Base-by-base conservation (phyloP, 2,797 vertebrate genomes). In the Molothrus ater region DNA sequence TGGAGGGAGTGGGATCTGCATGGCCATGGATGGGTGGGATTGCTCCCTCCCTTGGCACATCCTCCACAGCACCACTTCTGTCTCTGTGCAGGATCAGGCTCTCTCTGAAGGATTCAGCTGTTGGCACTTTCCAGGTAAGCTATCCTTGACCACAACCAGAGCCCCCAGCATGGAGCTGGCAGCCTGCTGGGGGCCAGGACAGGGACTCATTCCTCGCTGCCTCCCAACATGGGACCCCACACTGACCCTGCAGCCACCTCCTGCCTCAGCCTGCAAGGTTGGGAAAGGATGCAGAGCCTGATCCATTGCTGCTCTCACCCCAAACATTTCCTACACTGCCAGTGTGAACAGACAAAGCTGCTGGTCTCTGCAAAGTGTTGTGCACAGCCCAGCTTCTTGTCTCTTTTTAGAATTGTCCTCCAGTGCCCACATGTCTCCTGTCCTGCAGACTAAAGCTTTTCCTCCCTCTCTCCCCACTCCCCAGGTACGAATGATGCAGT, bases 81-180 rank as follows among this genome's bases (percentile, higher is more conserved):
- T 69, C 86, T 92, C 50, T 18, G 63, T 3, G 1, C 64, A 98
- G 98, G 95, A 36, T 98, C 34, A 89, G 83, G 29, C 69, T 98
- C 50, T 96, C 97, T 17, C 94, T 98, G 80, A 98, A 97, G 90
- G 95, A 97, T 13, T 98, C 98, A 0, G 95, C 97, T 63, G 95
- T 98, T 0, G 98, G 98, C 48, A 25, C 81, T 42, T 98, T 98
- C 88, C 85, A 94, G 60, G 98, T 98, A 89, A 97, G 98, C 90
- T 59, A 3, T 32, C 32, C 45, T 48, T 36, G 29, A 8, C 43
- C 17, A 4, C 13, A 19, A 21, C 10, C 69, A 72, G 34, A 82
- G 10, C 4, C 21, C 36, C 10, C 42, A 51, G 48, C 64, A 13
- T 7, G 68, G 79, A 66, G 38, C 21, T 2, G 11, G 59, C 59